phyloP scores from a whole-genome alignment of 2,888 invertebrate species.

The Autographa pulchrina region DNA sequence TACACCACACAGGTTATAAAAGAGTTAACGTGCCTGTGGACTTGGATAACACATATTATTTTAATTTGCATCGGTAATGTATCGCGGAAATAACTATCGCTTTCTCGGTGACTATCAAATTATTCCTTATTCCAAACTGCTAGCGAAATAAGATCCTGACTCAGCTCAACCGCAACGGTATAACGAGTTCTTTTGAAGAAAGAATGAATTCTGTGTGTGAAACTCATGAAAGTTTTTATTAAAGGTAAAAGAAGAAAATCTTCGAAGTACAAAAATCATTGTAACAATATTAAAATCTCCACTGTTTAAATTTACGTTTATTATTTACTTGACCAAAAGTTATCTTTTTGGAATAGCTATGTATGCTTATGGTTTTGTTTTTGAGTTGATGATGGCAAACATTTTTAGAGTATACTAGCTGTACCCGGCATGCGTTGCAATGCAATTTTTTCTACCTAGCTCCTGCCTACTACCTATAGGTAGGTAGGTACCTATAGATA shows the following conservation, averaged over 20 bases:
- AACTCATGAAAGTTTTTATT: conserved; percentile 5
- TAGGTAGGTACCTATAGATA: too few species aligned
- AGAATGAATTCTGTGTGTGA: conserved; percentile 3
- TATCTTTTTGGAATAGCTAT: not conserved
- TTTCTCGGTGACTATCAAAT: conserved; percentile 52
- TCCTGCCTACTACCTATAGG: too few species aligned
- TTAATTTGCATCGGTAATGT: not conserved
- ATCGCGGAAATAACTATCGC: not conserved
- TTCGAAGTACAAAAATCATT: conserved; percentile 1
- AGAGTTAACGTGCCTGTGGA: not conserved
- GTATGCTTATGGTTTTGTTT: not conserved
- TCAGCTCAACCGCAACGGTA: conserved; percentile 7
- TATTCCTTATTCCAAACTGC: conserved; percentile 30
- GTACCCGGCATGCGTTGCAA: too few species aligned
- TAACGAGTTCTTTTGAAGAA: conserved; percentile 11
- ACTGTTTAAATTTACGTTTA: not conserved
- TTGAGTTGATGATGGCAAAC: too few species aligned
- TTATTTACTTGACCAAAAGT: not conserved
- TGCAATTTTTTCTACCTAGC: too few species aligned
- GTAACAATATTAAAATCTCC: conserved; percentile 3
- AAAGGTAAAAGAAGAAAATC: conserved; percentile 7
- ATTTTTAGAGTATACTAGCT: too few species aligned
- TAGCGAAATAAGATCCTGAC: conserved; percentile 8
- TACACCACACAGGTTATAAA: not conserved
- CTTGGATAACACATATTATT: not conserved